Conservation (phyloP, 53 echinoderm and acorn worm species). For the Holothuria scabra region DNA sequence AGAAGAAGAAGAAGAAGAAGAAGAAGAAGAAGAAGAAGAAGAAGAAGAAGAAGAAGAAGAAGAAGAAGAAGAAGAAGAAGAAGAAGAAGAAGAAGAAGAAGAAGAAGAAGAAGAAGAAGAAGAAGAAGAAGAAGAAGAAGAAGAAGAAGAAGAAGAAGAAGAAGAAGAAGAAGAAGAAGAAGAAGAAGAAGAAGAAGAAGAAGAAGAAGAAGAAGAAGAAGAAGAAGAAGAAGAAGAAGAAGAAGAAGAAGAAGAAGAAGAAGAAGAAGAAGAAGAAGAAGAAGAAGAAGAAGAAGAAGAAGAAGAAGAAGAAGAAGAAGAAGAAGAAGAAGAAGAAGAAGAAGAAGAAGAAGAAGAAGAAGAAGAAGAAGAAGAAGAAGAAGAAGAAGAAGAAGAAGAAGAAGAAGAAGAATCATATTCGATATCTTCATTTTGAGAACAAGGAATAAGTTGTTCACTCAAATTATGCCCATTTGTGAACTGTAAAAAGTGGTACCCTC, state of each 20-base stretch:
- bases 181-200: constrained; percentile 5
- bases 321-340: background rate
- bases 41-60: background rate
- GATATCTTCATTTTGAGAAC: no score
- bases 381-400: background rate
- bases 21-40: background rate
- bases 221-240: background rate
- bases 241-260: background rate
- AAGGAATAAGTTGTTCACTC: no score
- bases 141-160: constrained; percentile 8
- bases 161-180: background rate
- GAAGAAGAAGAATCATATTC: background rate
- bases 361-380: background rate
- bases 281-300: background rate
- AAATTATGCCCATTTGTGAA: no score
- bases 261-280: background rate
- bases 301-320: background rate
- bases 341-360: background rate
- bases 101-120: constrained; percentile 12
- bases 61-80: background rate
- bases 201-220: background rate
- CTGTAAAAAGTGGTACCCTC: no score
- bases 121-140: background rate
- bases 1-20: background rate
- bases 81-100: constrained; percentile 8